Conservation (phyloP, 2,888 invertebrate species). For the Drosophila nr. medialis region DNA sequence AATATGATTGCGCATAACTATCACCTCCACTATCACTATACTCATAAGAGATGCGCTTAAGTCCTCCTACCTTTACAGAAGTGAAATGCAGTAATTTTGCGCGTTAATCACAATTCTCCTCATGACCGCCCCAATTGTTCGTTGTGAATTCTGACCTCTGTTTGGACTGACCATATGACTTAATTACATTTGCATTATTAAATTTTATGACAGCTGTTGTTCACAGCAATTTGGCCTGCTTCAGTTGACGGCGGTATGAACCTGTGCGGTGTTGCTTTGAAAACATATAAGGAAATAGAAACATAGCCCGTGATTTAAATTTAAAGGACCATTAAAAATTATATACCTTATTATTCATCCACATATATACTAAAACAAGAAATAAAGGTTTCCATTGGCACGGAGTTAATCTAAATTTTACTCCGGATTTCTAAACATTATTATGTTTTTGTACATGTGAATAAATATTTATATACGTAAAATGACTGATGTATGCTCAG, state of each 20-base stretch:
- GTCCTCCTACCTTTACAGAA: neutral
- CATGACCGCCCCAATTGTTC: conserved; percentile 8
- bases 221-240: conserved; percentile 40
- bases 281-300: conserved; percentile 7
- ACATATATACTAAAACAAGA: neutral
- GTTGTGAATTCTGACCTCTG: conserved; percentile 26
- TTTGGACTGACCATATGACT: conserved; percentile 65
- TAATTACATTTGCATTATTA: conserved; percentile 84
- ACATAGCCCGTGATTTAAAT: neutral
- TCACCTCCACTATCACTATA: neutral
- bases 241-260: conserved; percentile 3
- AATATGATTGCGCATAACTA: conserved; percentile 18
- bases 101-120: neutral
- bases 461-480: neutral
- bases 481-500: neutral
- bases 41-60: neutral
- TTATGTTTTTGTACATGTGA: neutral
- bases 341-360: neutral
- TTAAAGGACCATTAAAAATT: neutral
- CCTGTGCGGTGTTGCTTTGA: conserved; percentile 38
- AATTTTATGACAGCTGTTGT: conserved; percentile 80
- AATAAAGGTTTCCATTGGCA: neutral
- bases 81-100: conserved; percentile 33
- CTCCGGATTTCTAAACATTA: neutral
- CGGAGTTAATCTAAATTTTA: neutral